Evolutionary conservation across 2,888 invertebrate species (phyloP).

Genomic region (Campopleginae sp.): DNA sequence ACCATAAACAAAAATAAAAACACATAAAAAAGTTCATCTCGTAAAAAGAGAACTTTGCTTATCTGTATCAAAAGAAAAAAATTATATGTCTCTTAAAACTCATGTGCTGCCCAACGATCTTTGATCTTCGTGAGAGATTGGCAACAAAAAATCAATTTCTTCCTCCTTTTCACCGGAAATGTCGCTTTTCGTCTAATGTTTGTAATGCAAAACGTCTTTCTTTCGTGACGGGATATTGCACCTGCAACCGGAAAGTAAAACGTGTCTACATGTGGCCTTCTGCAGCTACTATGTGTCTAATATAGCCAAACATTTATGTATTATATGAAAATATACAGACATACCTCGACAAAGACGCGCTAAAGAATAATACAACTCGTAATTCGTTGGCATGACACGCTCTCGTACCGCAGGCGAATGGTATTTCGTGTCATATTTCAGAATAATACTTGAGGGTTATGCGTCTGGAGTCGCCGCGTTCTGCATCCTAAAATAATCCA

Average conservation of each 20-base stretch:
- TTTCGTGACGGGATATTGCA: conserved; percentile 56
- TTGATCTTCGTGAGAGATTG: conserved; percentile 14
- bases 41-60: not conserved
- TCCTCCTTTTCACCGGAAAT: not conserved
- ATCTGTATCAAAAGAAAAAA: not conserved
- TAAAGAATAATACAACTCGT: conserved; percentile 69
- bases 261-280: conserved; percentile 34
- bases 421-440: conserved; percentile 79
- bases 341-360: conserved; percentile 34
- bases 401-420: conserved; percentile 74
- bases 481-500: conserved; percentile 72
- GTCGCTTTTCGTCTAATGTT: not conserved
- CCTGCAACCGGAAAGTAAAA: conserved; percentile 60
- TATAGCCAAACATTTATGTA: conserved; percentile 14
- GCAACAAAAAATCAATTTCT: conserved; percentile 60
- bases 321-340: conserved; percentile 12
- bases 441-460: conserved; percentile 76
- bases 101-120: not conserved
- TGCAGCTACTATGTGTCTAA: conserved; percentile 7
- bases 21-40: not conserved
- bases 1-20: too few relatives aligned
- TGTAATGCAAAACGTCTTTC: conserved; percentile 32
- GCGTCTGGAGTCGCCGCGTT: conserved; percentile 68
- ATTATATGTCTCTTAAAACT: not conserved
- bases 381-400: conserved; percentile 73